Evolutionary conservation across 2,888 invertebrate genomes (phyloP).

Genomic region (Pediacus dermestoides): DNA sequence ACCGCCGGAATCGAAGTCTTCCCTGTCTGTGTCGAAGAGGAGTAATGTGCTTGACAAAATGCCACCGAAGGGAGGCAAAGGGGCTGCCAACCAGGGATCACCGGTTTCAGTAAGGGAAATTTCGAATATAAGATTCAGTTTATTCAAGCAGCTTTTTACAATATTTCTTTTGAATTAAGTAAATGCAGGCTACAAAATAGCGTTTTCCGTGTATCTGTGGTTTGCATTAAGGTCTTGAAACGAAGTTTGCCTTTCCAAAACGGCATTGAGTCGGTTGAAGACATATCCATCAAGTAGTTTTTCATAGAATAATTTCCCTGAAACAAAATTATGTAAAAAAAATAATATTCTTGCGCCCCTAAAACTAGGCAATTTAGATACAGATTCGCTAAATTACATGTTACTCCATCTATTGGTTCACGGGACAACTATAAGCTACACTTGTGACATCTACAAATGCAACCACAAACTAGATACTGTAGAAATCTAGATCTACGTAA

Average conservation of each 20-base stretch:
- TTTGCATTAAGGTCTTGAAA: constrained; percentile 3
- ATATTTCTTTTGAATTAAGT: neutral
- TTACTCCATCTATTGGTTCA: no score
- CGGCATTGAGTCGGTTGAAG: constrained; percentile 10
- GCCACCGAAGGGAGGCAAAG: constrained; percentile 49
- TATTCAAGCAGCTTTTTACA: neutral
- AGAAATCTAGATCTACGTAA: no score
- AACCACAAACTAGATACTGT: no score
- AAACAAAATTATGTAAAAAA: constrained; percentile 2
- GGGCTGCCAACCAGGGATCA: constrained; percentile 22
- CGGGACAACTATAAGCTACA: no score
- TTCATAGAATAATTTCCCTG: constrained; percentile 30
- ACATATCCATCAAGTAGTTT: constrained; percentile 26
- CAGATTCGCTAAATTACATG: no score
- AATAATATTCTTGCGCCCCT: no score
- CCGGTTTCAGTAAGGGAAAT: constrained; percentile 45
- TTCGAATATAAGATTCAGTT: constrained; percentile 1
- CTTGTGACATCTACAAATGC: no score
- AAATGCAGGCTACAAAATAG: constrained; percentile 8
- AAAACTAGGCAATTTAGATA: no score
- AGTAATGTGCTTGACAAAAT: constrained; percentile 79
- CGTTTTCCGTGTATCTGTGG: neutral
- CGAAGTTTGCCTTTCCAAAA: constrained; percentile 13
- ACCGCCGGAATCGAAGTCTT: constrained; percentile 65
- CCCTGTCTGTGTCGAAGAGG: constrained; percentile 68